phyloP scores from a whole-genome alignment of 2,888 invertebrate species.

The Nymphalis c-album region DNA sequence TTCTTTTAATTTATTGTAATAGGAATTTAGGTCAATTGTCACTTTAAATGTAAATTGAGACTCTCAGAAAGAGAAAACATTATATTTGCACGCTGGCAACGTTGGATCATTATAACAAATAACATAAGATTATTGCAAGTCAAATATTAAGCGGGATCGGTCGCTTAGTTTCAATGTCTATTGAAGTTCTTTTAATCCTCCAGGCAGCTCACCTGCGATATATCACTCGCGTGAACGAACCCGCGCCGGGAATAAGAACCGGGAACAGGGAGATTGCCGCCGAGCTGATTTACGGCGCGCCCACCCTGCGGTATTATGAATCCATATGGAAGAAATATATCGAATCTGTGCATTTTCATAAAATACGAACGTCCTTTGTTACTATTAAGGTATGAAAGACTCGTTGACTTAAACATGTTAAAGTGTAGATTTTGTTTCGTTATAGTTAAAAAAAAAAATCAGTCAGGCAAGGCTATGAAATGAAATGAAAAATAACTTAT shows the following conservation, averaged over 20 bases:
- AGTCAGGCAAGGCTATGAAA: too few species aligned
- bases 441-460: too few species aligned
- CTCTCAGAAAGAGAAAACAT: too few species aligned
- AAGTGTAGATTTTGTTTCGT: too few species aligned
- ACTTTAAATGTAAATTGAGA: too few species aligned
- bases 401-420: too few species aligned
- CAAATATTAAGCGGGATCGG: neutral
- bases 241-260: constrained; percentile 1
- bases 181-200: neutral
- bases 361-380: neutral
- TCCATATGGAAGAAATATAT: constrained; percentile 10
- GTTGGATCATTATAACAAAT: too few species aligned
- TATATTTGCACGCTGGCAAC: too few species aligned
- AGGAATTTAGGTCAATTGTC: too few species aligned
- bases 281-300: constrained; percentile 5
- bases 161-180: neutral
- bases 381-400: neutral
- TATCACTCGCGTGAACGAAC: neutral
- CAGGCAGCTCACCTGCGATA: neutral
- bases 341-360: constrained; percentile 5
- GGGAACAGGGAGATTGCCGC: constrained; percentile 1
- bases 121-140: neutral
- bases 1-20: too few species aligned
- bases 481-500: too few species aligned
- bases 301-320: constrained; percentile 9